phyloP scores from a whole-genome alignment of 2,113 vertebrate genomes.

The Procavia capensis region DNA sequence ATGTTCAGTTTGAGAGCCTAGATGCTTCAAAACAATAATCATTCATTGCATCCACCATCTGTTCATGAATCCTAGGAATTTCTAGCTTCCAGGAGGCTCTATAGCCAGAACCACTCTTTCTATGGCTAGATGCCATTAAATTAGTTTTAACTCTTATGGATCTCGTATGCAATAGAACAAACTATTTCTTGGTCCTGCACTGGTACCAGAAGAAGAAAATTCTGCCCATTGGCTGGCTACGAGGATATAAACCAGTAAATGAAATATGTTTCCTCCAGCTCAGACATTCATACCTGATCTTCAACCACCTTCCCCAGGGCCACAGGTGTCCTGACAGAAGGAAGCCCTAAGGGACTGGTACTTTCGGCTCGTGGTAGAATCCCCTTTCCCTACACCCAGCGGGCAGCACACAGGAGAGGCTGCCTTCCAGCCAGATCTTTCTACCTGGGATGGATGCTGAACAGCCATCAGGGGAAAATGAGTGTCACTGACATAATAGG shows the following conservation, averaged over 20 bases:
- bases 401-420: background rate
- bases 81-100: background rate
- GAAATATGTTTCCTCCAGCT: background rate
- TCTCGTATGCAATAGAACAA: too few species aligned
- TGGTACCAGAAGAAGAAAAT: background rate
- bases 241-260: background rate
- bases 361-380: background rate
- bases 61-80: background rate
- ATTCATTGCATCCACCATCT: background rate
- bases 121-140: background rate
- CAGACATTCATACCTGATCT: background rate
- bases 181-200: too few species aligned
- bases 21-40: background rate
- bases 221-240: background rate
- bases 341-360: background rate
- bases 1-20: background rate
- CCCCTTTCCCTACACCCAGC: background rate
- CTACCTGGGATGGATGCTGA: background rate
- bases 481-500: background rate
- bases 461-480: background rate
- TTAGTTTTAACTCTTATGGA: too few species aligned
- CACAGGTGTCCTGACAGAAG: too few species aligned
- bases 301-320: background rate
- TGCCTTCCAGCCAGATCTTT: background rate
- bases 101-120: background rate